Evolutionary conservation across 2,888 invertebrate genomes (phyloP).

Genomic region (Meiosimyza platycephala): DNA sequence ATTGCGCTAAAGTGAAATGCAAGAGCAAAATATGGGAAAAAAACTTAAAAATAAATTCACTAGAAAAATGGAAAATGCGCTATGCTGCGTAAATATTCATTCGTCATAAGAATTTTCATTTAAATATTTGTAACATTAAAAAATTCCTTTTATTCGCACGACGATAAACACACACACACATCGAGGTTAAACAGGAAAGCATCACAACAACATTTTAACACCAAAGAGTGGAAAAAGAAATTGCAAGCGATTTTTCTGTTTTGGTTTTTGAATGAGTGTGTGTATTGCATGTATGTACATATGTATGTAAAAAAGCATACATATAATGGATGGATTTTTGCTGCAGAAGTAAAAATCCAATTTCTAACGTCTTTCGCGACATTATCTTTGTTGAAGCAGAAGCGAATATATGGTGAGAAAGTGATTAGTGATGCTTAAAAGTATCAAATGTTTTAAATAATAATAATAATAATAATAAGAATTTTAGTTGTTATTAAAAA

Average conservation of each 20-base stretch:
- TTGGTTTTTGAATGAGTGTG: no score
- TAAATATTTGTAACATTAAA: slow-evolving; percentile 28
- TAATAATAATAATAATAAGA: no score
- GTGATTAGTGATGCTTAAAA: background rate
- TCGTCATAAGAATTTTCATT: slow-evolving; percentile 22
- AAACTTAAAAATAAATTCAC: background rate
- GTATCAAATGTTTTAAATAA: no score
- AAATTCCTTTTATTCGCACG: slow-evolving; percentile 1
- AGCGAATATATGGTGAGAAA: background rate
- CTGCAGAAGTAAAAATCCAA: slow-evolving; percentile 24
- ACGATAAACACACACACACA: slow-evolving; percentile 24
- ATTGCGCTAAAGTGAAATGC: background rate
- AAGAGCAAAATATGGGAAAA: background rate
- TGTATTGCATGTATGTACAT: background rate
- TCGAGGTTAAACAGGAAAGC: background rate
- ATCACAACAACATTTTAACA: background rate
- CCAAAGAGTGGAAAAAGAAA: background rate
- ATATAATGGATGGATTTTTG: slow-evolving; percentile 28
- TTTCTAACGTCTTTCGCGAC: slow-evolving; percentile 27
- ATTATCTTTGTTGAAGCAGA: background rate
- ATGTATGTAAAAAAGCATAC: background rate
- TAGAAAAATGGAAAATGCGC: background rate
- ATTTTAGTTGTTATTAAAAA: no score
- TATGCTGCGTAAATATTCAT: slow-evolving; percentile 3
- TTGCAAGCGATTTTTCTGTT: background rate